phyloP scores from a whole-genome alignment of 2,113 vertebrate genomes.

The Antennarius striatus region DNA sequence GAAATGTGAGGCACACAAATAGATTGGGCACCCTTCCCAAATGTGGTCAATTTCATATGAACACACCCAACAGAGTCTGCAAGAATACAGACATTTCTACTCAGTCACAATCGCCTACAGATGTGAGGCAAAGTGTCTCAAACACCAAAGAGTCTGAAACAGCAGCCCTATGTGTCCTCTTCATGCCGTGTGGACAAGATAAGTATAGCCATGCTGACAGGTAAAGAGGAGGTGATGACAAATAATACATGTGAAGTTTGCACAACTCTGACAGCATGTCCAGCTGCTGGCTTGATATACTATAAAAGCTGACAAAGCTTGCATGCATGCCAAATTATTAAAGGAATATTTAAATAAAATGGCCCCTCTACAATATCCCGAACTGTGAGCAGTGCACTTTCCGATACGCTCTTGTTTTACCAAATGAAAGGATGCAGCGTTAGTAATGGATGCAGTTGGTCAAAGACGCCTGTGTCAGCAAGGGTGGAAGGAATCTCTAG shows the following conservation, averaged over 20 bases:
- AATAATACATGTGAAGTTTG: conserved; percentile 23
- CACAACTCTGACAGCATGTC: conserved; percentile 12
- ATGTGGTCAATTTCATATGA: conserved; percentile 62
- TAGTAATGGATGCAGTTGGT: neutral
- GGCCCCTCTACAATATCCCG: neutral
- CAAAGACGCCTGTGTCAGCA: neutral
- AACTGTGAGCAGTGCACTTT: neutral
- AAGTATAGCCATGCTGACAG: conserved; percentile 28
- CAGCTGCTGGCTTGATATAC: conserved; percentile 20
- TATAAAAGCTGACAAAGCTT: conserved; percentile 23
- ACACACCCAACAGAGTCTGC: conserved; percentile 69
- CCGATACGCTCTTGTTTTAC: neutral
- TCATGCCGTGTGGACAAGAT: conserved; percentile 19
- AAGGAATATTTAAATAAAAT: conserved; percentile 44
- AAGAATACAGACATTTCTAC: conserved; percentile 41
- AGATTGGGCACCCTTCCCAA: conserved; percentile 68
- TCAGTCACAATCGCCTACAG: conserved; percentile 47
- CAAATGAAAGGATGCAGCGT: conserved; percentile 6
- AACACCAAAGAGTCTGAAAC: conserved; percentile 9
- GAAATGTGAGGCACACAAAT: conserved; percentile 73
- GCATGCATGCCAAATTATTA: conserved; percentile 12
- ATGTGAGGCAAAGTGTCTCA: conserved; percentile 55
- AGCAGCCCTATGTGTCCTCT: conserved; percentile 23
- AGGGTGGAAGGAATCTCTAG: conserved; percentile 2
- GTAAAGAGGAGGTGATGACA: conserved; percentile 41